A percentile compares a stretch with the other conserved stretches of the same genome.
These are phyloP conservation scores for Scarus forsteni DNA, from an alignment of 2,797 vertebrate species.

Conservation along the genomic window DNA sequence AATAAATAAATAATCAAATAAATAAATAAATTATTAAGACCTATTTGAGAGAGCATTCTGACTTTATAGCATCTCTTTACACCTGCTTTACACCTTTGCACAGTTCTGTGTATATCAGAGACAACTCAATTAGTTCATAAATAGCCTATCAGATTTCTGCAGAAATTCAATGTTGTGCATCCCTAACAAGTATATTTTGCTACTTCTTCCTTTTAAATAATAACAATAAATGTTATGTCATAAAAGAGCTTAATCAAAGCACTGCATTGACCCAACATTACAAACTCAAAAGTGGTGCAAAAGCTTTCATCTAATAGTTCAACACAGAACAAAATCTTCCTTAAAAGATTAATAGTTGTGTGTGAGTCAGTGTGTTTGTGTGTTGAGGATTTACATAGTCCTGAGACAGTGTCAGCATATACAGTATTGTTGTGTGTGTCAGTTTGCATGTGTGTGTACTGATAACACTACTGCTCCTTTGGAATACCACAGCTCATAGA, in stretches of 20 bases:
- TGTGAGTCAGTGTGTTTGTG: slow-evolving; percentile 22
- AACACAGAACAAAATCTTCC: slow-evolving; percentile 49
- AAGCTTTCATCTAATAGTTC: slow-evolving; percentile 53
- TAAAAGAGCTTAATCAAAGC: slow-evolving; percentile 62
- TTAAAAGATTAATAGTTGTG: slow-evolving; percentile 49
- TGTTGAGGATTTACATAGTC: slow-evolving; percentile 57
- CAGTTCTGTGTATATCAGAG: too few species aligned
- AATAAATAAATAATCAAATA: too few species aligned
- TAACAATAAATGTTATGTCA: slow-evolving; percentile 51
- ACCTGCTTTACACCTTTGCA: too few species aligned
- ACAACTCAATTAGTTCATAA: too few species aligned
- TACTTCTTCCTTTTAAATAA: slow-evolving; percentile 33
- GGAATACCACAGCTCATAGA: slow-evolving; percentile 51
- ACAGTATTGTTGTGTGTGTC: slow-evolving; percentile 51
- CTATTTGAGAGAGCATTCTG: too few species aligned
- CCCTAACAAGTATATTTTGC: slow-evolving; percentile 36
- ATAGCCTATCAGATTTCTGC: too few species aligned
- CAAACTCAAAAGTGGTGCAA: slow-evolving; percentile 67
- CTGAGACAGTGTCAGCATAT: slow-evolving; percentile 73
- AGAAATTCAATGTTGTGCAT: too few species aligned
- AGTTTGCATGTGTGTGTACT: slow-evolving; percentile 45
- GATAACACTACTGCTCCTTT: slow-evolving; percentile 71
- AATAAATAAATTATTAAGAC: too few species aligned
- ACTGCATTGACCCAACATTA: slow-evolving; percentile 45
- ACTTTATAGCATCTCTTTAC: too few species aligned